Evolutionary conservation across 2,797 vertebrate genomes (phyloP), one percentile per base, ranked within the genome.

Genomic region (Megaceryle alcyon): DNA sequence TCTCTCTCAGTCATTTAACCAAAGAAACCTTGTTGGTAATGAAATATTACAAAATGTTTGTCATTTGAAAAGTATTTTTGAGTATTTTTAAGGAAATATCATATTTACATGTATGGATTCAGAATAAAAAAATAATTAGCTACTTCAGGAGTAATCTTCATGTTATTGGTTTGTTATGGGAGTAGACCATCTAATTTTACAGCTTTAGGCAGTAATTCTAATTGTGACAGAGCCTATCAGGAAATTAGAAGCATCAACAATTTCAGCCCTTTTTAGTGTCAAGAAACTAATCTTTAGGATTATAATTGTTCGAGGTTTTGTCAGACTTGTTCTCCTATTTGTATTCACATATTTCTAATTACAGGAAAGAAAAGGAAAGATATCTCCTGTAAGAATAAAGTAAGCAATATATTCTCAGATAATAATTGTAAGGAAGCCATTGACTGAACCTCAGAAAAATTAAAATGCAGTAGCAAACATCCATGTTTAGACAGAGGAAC

Each of bases 1-100:
- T 93, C 75, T 97, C 96, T 95, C 84, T 96, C 88, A 96, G 90
- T 94, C 71, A 95, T 93, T 97, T 94, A 96, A 79, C 77, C 85
- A 83, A 87, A 90, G 87, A 94, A 88, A 86, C 64, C 37, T 88
- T 25, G 2, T 68, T 96, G 84, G 63, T 92, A 96, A 96, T 76
- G 91, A 90, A 96, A 92, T 75, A 96, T 65, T 94, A 85, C 51
- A 91, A 95, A 93, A 95, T 86, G 14, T 91, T 94, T 85, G 51
- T 64, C 73, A 26, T 72, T 93, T 83, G 21, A 87, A 20, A 88
- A 68, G 31, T 44, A 84, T 54, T 89, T 85, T 48, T 76, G 31
- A 64, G 5, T 72, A 31, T 43, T 81, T 92, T 77, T 43, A 65
- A 79, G 35, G 13, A 94, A 81, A 75, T 37, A 23, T 35, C 35